Conservation (phyloP, 2,888 invertebrate genomes). For the Drosophila suboccidentalis region DNA sequence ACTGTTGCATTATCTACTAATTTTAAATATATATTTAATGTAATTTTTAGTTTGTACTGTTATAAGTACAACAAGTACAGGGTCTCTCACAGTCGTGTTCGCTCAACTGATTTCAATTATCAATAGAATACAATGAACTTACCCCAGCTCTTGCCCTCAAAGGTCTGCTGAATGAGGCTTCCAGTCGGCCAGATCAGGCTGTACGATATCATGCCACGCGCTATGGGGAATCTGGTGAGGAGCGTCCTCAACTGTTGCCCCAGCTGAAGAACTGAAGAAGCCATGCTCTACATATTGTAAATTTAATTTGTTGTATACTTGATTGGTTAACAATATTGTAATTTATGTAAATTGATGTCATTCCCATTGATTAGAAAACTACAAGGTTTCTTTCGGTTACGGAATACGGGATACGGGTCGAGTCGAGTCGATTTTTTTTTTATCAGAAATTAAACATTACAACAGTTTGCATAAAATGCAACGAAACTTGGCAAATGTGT, state of each 20-base stretch:
- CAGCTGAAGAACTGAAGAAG: constrained; percentile 41
- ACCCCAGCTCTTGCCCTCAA: constrained; percentile 89
- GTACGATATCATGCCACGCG: constrained; percentile 90
- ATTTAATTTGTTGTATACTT: background rate
- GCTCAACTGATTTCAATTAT: background rate
- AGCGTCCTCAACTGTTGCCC: constrained; percentile 78
- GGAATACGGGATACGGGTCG: constrained; percentile 32
- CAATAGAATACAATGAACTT: constrained; percentile 69
- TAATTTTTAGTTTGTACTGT: no score
- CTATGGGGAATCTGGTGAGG: constrained; percentile 83
- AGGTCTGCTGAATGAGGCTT: constrained; percentile 90
- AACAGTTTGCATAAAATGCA: constrained; percentile 45
- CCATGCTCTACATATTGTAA: constrained; percentile 33
- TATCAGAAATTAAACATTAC: constrained; percentile 24
- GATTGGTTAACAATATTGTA: constrained; percentile 3
- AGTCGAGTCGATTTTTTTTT: background rate
- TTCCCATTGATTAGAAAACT: constrained; percentile 23
- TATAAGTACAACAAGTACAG: background rate
- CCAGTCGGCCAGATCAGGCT: constrained; percentile 91
- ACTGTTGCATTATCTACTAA: no score
- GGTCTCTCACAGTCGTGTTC: background rate
- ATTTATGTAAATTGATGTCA: constrained; percentile 37
- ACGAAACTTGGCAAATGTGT: background rate
- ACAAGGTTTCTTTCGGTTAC: background rate
- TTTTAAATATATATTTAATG: no score